phyloP scores from a whole-genome alignment of 2,888 invertebrate species.

The Leptogaster cylindrica region DNA sequence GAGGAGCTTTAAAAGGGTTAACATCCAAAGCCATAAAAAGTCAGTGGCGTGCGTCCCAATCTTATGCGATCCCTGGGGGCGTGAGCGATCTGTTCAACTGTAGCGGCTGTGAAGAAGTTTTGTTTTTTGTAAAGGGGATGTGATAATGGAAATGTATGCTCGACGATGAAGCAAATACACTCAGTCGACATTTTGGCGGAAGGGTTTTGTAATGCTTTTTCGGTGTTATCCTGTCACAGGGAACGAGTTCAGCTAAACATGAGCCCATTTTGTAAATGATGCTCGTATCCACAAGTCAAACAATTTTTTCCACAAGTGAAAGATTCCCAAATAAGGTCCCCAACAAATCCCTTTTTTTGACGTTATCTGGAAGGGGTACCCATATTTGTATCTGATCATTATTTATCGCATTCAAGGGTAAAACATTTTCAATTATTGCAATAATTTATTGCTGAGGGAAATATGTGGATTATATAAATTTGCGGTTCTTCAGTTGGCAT shows the following conservation, averaged over 20 bases:
- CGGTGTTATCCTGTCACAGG: constrained; percentile 1
- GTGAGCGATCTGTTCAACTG: too few species aligned
- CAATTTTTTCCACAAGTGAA: too few species aligned
- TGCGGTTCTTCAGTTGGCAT: constrained; percentile 14
- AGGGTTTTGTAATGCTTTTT: constrained; percentile 18
- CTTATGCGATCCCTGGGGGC: too few species aligned
- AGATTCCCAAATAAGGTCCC: too few species aligned
- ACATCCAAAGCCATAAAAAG: too few species aligned
- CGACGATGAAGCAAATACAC: too few species aligned
- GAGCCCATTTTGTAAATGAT: background rate
- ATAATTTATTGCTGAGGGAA: constrained; percentile 30
- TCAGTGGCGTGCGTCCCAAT: too few species aligned
- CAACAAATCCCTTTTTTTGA: background rate
- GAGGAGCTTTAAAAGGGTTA: too few species aligned
- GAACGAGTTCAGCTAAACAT: background rate
- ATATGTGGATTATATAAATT: constrained; percentile 32
- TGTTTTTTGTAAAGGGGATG: too few species aligned
- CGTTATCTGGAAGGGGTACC: background rate
- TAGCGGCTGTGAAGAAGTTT: too few species aligned
- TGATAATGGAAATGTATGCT: too few species aligned
- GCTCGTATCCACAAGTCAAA: background rate
- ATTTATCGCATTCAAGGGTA: constrained; percentile 30
- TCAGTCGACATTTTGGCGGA: background rate
- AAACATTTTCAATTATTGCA: constrained; percentile 37
- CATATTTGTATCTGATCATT: constrained; percentile 35